Evolutionary conservation across 1,140 invertebrate species (phyloP).

Genomic region (Drosophila bipectinata): DNA sequence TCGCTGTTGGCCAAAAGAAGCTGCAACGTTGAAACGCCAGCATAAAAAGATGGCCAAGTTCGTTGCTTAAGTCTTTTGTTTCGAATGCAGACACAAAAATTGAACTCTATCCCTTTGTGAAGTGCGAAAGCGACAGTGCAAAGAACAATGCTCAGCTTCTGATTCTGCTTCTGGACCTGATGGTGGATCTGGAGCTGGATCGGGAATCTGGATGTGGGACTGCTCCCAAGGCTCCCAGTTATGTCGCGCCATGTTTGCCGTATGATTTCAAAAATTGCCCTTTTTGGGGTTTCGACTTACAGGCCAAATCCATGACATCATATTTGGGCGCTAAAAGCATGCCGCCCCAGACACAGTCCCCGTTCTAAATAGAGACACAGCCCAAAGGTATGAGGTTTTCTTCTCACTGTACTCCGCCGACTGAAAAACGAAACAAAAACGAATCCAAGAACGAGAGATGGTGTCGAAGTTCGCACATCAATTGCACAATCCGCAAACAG

Average conservation of each 20-base stretch:
- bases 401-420: constrained; percentile 21
- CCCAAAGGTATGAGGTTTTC: constrained; percentile 46
- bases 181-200: background rate
- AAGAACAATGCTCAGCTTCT: constrained; percentile 72
- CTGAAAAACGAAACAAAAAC: constrained; percentile 4
- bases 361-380: constrained; percentile 74
- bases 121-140: constrained; percentile 82
- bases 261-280: constrained; percentile 83
- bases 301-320: constrained; percentile 77
- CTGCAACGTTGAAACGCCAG: constrained; percentile 15
- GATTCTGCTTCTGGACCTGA: background rate
- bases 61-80: constrained; percentile 82
- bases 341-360: constrained; percentile 51
- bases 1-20: constrained; percentile 43
- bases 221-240: constrained; percentile 59
- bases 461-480: constrained; percentile 82
- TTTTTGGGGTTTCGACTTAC: constrained; percentile 82
- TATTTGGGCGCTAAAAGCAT: constrained; percentile 82
- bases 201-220: constrained; percentile 6
- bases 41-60: constrained; percentile 64
- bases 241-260: constrained; percentile 81
- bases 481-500: constrained; percentile 81
- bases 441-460: constrained; percentile 11
- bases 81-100: constrained; percentile 76
- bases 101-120: constrained; percentile 81